Conservation (phyloP, 2,113 vertebrate genomes). For the Otocyon megalotis region DNA sequence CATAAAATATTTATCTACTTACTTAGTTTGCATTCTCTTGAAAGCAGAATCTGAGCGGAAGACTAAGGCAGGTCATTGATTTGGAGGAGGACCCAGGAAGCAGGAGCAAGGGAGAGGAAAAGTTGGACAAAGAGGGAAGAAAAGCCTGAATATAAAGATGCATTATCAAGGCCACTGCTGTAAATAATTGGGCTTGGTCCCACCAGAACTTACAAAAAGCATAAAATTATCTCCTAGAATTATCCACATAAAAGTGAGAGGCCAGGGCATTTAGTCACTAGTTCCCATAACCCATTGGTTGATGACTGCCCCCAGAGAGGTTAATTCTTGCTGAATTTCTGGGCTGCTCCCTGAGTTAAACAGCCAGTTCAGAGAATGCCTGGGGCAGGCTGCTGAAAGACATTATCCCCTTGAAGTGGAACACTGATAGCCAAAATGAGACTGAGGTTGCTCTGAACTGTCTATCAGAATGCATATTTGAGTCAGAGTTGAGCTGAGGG, state of each 20-base stretch:
- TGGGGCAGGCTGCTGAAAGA: background rate
- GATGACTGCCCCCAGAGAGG: background rate
- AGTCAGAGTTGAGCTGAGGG: background rate
- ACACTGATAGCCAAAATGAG: background rate
- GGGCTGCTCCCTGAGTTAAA: background rate
- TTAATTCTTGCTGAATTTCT: background rate
- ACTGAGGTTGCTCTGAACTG: background rate
- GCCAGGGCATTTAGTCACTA: background rate
- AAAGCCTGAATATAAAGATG: background rate
- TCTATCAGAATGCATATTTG: background rate
- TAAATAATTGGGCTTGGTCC: background rate
- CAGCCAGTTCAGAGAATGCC: background rate
- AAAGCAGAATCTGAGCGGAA: background rate
- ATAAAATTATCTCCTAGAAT: background rate
- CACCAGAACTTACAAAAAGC: background rate
- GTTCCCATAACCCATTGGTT: background rate
- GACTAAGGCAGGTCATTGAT: background rate
- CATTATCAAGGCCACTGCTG: background rate
- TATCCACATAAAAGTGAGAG: background rate
- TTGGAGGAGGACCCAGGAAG: background rate
- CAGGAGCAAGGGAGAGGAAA: background rate
- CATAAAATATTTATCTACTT: background rate
- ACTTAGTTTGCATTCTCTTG: background rate
- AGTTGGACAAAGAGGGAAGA: background rate
- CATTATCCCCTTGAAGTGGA: background rate